Conservation (phyloP, 2,888 invertebrate species). For the Thymelicus sylvestris region DNA sequence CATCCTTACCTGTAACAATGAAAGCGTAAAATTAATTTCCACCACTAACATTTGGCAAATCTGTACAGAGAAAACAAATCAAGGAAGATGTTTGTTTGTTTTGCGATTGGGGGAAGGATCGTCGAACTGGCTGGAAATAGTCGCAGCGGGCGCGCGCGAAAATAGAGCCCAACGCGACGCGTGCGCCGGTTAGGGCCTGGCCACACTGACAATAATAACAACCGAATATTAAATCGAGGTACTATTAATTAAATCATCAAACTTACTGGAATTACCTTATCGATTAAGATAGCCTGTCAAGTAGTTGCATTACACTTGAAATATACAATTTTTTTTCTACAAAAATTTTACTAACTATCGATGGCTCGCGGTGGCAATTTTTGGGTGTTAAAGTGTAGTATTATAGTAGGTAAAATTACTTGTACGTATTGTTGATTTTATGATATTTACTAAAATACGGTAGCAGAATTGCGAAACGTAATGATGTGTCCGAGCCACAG, state of each 20-base stretch:
- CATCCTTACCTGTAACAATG: constrained; percentile 36
- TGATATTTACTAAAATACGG: no score
- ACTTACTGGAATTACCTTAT: no score
- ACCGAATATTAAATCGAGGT: background rate
- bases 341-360: no score
- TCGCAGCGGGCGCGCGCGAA: constrained; percentile 56
- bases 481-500: background rate
- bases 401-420: no score
- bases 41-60: constrained; percentile 41
- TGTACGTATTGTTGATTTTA: no score
- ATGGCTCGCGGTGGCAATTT: no score
- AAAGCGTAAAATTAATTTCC: constrained; percentile 21
- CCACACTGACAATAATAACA: background rate
- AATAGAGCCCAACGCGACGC: constrained; percentile 67
- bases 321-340: no score
- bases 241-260: no score
- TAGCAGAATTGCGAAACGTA: background rate
- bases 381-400: no score
- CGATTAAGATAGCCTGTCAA: no score
- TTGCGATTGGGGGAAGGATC: constrained; percentile 53
- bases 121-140: constrained; percentile 64
- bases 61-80: constrained; percentile 30
- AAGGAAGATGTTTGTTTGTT: constrained; percentile 52
- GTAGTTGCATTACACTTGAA: no score
- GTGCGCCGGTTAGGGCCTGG: constrained; percentile 35